Evolutionary conservation across 30 jellyfish, hydroid and myxozoan species (phyloP), one percentile per base, ranked within the genome.

Genomic region (Phacellophora camtschatica): DNA sequence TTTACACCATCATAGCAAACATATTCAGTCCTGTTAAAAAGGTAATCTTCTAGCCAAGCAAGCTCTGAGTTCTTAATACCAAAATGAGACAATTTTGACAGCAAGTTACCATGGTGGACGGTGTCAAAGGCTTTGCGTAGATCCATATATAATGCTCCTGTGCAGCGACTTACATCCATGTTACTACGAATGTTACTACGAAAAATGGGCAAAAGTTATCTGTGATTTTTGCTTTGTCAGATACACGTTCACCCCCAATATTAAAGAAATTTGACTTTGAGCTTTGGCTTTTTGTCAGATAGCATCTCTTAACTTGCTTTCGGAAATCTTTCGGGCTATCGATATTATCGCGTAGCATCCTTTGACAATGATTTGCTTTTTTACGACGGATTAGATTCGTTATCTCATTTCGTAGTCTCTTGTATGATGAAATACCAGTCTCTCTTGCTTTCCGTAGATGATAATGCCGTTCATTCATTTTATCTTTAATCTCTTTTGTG

Each of bases 1-100:
- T 31, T 48, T 81, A 50, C 66, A 16, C 89, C 94, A 81, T 81
- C 89, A 81, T 64, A 66, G 66, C 58, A 83, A 71, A 83, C 85
- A 83, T 39, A 29, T 63, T 67, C 83, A 71, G 81, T n/a, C 34
- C 90, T 57, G 85, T 83, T 71, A 41, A 83, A 83, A 70, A 70
- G 82, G 34, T 58, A 71, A 62, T 78, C 84, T 63, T 57, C 83
- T 50, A 82, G 73, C 81, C 83, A 82, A 67, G 85, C 71, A 0
- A 77, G 83, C 70, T 59, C 89, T 61, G 39, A 16, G 85, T 83
- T 71, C 85, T 55, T 75, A 28, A 83, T 83, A 53, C 90, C 82
- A 55, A 36, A 54, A 55, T 71, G 66, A 13, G 90, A 42, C 19
- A 83, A 36, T 59, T 68, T 59, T 55, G 75, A 34, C 88, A 54